Conservation (phyloP, 2,113 vertebrate species). For the Pandion haliaetus region DNA sequence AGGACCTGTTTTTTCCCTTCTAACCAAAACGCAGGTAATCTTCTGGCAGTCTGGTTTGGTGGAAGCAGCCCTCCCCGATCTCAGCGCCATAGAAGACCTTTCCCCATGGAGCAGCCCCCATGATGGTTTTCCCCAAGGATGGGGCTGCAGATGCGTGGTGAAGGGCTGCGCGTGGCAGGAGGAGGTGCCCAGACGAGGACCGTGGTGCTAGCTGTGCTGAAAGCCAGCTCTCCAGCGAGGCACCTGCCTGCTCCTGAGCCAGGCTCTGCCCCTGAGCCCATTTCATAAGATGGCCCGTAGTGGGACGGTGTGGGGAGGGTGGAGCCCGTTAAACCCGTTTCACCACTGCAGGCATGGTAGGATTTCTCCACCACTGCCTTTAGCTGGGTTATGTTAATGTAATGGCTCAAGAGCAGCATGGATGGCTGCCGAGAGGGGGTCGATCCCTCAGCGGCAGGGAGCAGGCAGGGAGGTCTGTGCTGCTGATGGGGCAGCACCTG, state of each 20-base stretch:
- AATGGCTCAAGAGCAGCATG: background rate
- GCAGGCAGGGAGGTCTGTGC: background rate
- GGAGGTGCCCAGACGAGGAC: background rate
- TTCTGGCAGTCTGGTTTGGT: background rate
- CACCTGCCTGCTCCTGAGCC: background rate
- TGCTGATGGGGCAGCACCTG: background rate
- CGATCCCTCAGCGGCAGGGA: fast-evolving
- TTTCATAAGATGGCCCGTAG: background rate
- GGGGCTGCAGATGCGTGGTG: fast-evolving
- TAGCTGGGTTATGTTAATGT: background rate
- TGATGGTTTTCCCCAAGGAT: background rate
- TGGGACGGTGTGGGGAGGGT: background rate
- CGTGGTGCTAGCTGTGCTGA: fast-evolving
- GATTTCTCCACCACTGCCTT: background rate
- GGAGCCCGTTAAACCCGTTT: constrained; percentile 13
- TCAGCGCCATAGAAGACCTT: background rate
- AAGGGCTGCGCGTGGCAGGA: fast-evolving
- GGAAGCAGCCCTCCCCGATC: background rate
- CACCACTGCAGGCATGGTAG: background rate
- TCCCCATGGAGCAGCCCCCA: fast-evolving
- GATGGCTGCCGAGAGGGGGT: background rate
- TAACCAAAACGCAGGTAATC: background rate
- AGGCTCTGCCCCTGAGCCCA: background rate
- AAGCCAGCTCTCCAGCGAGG: background rate
- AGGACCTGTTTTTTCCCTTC: background rate